Conservation (phyloP, 2,888 invertebrate species). For the Oxystoma pomonae region DNA sequence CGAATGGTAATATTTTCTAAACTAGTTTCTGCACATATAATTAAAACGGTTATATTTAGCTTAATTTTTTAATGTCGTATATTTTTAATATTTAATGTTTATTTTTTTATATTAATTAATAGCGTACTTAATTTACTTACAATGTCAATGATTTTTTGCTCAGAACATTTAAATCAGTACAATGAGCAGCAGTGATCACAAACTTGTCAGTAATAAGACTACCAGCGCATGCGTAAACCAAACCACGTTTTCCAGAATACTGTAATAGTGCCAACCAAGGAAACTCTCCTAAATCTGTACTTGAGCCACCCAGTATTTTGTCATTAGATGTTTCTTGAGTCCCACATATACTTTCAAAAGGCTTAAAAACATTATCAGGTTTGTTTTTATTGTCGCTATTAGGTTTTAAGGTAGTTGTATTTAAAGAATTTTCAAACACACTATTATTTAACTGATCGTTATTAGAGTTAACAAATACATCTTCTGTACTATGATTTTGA, state of each 20-base stretch:
- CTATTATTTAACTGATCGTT: not conserved
- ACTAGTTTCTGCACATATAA: too few species aligned
- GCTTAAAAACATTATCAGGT: not conserved
- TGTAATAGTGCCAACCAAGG: slow-evolving; percentile 49
- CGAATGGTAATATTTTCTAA: too few species aligned
- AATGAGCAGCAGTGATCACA: slow-evolving; percentile 54
- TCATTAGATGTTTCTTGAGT: slow-evolving; percentile 50
- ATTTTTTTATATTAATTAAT: too few species aligned
- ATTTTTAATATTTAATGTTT: too few species aligned
- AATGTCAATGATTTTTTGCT: slow-evolving; percentile 27
- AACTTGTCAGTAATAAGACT: slow-evolving; percentile 51
- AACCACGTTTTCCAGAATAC: slow-evolving; percentile 41
- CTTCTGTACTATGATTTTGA: not conserved
- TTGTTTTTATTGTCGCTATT: too few species aligned
- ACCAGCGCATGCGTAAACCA: slow-evolving; percentile 47
- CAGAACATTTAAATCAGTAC: slow-evolving; percentile 37
- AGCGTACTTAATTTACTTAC: slow-evolving; percentile 33
- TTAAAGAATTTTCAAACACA: too few species aligned
- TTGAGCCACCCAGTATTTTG: slow-evolving; percentile 58
- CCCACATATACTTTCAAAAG: slow-evolving; percentile 21
- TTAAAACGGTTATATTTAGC: too few species aligned
- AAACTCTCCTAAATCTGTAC: slow-evolving; percentile 48
- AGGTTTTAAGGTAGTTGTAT: not conserved
- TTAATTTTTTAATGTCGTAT: too few species aligned
- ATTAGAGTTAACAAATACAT: too few species aligned